Evolutionary conservation across 2,888 invertebrate genomes (phyloP), one percentile per base, ranked within the genome.

Genomic region (Sericinus montela): DNA sequence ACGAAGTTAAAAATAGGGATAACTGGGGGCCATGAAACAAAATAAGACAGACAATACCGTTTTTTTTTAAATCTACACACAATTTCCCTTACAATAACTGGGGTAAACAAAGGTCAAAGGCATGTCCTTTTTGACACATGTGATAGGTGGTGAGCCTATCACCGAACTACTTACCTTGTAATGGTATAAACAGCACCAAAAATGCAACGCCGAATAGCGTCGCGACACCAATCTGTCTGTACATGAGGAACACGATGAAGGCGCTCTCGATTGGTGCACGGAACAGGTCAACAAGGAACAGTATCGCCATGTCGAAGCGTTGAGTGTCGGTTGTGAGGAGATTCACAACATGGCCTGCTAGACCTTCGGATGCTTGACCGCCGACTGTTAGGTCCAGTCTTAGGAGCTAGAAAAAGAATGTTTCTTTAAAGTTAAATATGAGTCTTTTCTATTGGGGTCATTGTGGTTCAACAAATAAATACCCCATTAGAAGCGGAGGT

Each of bases 271-370:
- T 70, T 0, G 97, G 97, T 0, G 95, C 95, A 15, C 96, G 87
- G 91, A 96, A 94, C 4, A 97, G 78, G 67, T 95, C 96, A 73
- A 96, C 94, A 14, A 95, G 80, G 71, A 96, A 96, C 44, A 95
- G 83, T 14, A 94, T 90, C 7, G 94, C 93, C 79, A 95, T 91
- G 75, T 97, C 97, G 76, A 97, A 96, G 51, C 97, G 83, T 57
- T 93, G 93, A 0, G 97, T 96, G 75, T 98, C 97, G 48, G 97
- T 97, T 0, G 97, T 96, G 53, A 97, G 74, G 29, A 97, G 75
- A 80, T 95, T 93, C 43, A 96, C 44, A 91, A 95, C 80, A 92
- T 91, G 56, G 83, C 93, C 72, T 89, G 82, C 52, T 90, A 94
- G 48, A 81, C 92, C 85, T 91, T 93, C 77, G 75, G 94, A 65